phyloP scores from a whole-genome alignment of 2,888 invertebrate species.

The Resseliella maxima region DNA sequence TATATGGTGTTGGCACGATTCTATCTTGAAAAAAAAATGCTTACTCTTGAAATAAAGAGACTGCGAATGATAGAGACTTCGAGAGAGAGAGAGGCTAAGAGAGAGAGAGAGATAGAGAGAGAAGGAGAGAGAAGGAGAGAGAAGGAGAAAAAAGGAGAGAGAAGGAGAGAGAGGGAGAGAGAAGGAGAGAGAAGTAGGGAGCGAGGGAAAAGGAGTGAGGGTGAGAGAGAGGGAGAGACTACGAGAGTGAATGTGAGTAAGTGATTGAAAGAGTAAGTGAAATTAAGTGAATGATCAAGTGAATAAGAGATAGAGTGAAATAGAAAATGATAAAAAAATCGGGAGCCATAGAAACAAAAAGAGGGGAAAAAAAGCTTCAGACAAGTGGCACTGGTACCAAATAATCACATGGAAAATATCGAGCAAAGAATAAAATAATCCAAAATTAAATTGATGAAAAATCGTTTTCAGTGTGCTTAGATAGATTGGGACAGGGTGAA shows the following conservation, averaged over 20 bases:
- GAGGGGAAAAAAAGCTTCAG: background rate
- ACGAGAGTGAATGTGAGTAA: no score
- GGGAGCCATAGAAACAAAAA: no score
- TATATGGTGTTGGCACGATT: background rate
- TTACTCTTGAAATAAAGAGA: background rate
- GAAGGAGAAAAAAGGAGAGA: no score
- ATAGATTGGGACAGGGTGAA: background rate
- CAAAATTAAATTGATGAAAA: slow-evolving; percentile 51
- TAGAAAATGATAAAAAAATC: background rate
- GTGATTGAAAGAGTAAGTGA: background rate
- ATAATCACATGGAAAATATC: slow-evolving; percentile 24
- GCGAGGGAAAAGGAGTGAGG: background rate
- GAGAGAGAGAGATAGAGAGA: background rate
- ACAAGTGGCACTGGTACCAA: background rate
- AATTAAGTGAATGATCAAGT: background rate
- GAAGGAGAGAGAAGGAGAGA: background rate
- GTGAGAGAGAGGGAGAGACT: background rate
- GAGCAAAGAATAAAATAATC: slow-evolving; percentile 18
- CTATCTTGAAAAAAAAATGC: background rate
- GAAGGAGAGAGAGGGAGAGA: background rate
- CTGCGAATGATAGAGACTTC: background rate
- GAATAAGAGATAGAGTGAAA: background rate
- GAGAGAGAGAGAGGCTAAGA: background rate
- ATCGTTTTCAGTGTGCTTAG: background rate
- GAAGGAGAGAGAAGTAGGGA: background rate